Base-by-base conservation (phyloP, 2,113 vertebrate genomes). In the Ursus arctos region DNA sequence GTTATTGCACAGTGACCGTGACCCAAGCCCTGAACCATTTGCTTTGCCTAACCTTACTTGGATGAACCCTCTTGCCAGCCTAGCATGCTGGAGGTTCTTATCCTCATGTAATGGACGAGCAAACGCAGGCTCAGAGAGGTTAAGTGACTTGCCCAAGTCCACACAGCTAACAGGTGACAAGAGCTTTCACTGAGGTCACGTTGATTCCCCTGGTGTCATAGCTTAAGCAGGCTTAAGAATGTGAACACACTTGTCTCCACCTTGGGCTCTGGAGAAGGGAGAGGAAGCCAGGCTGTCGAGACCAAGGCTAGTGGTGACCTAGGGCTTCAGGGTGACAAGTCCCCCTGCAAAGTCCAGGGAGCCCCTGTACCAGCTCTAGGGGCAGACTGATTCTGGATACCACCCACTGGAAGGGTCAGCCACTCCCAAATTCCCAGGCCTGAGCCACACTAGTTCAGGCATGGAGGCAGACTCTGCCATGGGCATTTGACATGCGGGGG, bases 41-140 rank as follows among this genome's bases (percentile, higher is more conserved):
- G 21, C 49, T 87, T 93, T 65, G 28, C 33, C 6, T 90, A 4
- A 2, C 7, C 1, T 82, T 77, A 57, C 69, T 91, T 55, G 16
- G 21, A 55, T 8, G 14, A 67, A 36, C 33, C 21, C 28, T 95
- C 53, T 89, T 85, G 72, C 24, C 22, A 74, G 2, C 63, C 22
- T 26, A 57, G 22, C 9, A 28, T 40, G 7, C 22, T 47, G 40
- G 13, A 81, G 36, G 12, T 59, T 36, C 4, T 61, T 81, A 49
- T 80, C 69, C 36, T 88, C 49, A 33, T 21, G 49, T 40, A 51
- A 71, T 71, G 31, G 15, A 43, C 71, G 72, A 92, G 21, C 40
- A 77, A 53, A 88, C 55, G 87, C 40, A 80, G 69, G 55, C 59
- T 90, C 49, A 69, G 61, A 91, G 67, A 97, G 28, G 33, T 36